Conservation (phyloP, 2,888 invertebrate species). For the Adelphocoris suturalis region DNA sequence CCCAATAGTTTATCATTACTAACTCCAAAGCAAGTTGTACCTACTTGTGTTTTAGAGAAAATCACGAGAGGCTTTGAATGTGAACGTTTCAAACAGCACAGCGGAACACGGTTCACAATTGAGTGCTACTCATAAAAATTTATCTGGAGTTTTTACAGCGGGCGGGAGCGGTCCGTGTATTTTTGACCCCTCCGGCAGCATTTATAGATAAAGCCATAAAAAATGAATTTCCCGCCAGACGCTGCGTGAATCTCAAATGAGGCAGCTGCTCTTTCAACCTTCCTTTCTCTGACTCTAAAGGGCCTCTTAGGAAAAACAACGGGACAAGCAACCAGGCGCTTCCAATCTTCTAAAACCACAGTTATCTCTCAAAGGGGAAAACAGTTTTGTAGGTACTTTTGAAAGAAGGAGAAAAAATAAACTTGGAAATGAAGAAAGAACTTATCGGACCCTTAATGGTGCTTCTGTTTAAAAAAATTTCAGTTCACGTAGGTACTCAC, state of each 20-base stretch:
- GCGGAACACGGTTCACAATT: not conserved
- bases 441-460: not conserved
- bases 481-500: not conserved
- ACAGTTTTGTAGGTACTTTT: not conserved
- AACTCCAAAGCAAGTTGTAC: too few relatives aligned
- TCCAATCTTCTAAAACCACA: conserved; percentile 20
- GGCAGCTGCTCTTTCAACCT: conserved; percentile 41
- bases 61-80: not conserved
- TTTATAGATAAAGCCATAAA: conserved; percentile 58
- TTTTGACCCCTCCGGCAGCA: conserved; percentile 15
- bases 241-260: conserved; percentile 58
- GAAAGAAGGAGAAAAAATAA: not conserved
- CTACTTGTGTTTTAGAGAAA: not conserved
- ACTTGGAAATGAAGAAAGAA: not conserved
- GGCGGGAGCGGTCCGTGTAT: not conserved
- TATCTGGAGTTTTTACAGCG: conserved; percentile 7
- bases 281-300: not conserved
- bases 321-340: not conserved
- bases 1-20: too few relatives aligned
- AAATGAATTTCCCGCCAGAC: conserved; percentile 41
- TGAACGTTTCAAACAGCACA: not conserved
- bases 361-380: conserved; percentile 23
- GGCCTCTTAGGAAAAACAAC: conserved; percentile 24
- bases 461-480: not conserved
- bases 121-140: conserved; percentile 9